Conservation (phyloP, 1,140 invertebrate species). For the Sarcophaga peregrina region DNA sequence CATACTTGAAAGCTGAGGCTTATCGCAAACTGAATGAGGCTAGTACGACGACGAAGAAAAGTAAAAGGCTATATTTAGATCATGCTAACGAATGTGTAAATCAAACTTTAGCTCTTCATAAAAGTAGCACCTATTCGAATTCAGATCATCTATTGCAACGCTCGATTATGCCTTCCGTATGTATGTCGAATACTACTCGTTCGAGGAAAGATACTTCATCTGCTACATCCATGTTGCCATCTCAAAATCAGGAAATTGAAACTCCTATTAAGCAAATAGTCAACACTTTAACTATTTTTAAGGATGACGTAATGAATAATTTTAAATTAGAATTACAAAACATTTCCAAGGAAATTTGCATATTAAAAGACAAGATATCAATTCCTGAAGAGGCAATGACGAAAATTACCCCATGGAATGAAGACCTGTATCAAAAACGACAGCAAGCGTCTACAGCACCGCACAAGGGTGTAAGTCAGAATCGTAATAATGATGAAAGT, state of each 20-base stretch:
- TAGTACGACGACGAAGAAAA: conserved; percentile 50
- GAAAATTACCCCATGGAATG: conserved; percentile 64
- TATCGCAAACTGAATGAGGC: conserved; percentile 58
- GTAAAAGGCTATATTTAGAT: conserved; percentile 52
- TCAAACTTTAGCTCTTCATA: conserved; percentile 55
- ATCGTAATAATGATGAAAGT: background rate
- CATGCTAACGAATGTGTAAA: conserved; percentile 55
- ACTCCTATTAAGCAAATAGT: conserved; percentile 67
- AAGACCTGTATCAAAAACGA: conserved; percentile 66
- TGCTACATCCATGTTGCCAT: background rate
- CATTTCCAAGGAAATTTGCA: conserved; percentile 73
- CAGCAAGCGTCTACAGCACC: conserved; percentile 49
- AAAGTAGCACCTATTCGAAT: conserved; percentile 42
- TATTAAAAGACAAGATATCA: conserved; percentile 72
- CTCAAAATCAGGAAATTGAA: conserved; percentile 52
- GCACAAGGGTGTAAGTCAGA: conserved; percentile 5
- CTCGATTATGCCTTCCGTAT: conserved; percentile 2
- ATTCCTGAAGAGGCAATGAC: conserved; percentile 69
- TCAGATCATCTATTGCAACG: conserved; percentile 52
- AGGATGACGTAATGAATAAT: conserved; percentile 70
- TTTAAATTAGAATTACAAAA: conserved; percentile 68
- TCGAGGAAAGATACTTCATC: conserved; percentile 37
- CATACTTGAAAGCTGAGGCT: conserved; percentile 58
- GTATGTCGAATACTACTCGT: conserved; percentile 31
- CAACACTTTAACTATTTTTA: conserved; percentile 68